Evolutionary conservation across 2,113 vertebrate species (phyloP).

Genomic region (Macquaria ambigua): DNA sequence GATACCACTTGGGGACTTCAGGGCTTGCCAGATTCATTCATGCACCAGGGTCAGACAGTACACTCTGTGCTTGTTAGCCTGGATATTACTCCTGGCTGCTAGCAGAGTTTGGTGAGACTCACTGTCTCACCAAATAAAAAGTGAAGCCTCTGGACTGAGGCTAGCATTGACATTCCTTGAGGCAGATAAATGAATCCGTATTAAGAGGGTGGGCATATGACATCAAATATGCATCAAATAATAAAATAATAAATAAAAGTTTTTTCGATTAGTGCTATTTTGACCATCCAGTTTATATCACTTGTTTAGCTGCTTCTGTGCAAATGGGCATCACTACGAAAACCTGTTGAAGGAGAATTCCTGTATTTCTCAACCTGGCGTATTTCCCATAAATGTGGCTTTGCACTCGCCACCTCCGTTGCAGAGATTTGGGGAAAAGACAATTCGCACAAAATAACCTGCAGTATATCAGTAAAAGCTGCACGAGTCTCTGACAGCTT

Average conservation of each 20-base stretch:
- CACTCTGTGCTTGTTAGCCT: constrained; percentile 9
- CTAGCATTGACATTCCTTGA: no score
- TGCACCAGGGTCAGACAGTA: not conserved
- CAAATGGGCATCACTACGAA: not conserved
- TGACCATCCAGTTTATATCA: not conserved
- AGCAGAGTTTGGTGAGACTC: not conserved
- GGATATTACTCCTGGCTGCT: not conserved
- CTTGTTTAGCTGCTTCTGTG: not conserved
- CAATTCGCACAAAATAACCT: no score
- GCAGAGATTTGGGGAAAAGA: no score
- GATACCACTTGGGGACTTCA: not conserved
- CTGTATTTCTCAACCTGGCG: no score
- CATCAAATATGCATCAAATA: not conserved
- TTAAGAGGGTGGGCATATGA: not conserved
- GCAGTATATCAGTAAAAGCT: no score
- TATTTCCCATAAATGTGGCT: no score
- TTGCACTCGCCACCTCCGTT: no score
- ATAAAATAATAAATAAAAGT: not conserved
- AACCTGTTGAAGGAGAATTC: no score
- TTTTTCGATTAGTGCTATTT: not conserved
- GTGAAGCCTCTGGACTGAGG: no score
- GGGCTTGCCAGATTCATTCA: constrained; percentile 1
- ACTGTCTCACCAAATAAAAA: no score
- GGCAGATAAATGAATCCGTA: not conserved
- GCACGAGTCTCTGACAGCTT: no score